These are phyloP conservation scores for Mesaphorura yosii DNA, from an alignment of 1,140 invertebrate species.

Conservation along the genomic window DNA sequence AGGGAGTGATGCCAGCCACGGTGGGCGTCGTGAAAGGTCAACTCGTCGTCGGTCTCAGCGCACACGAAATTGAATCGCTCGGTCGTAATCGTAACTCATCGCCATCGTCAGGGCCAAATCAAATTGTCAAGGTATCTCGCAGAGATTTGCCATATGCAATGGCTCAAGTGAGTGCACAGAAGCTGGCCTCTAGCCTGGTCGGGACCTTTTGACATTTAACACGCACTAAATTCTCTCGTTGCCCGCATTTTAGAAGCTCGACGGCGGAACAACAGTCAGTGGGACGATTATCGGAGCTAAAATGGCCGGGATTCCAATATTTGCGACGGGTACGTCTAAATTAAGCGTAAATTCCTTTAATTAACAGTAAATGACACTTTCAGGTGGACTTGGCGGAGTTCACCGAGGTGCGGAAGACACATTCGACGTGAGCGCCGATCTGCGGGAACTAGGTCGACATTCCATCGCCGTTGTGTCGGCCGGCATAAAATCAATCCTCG, in stretches of 20 bases:
- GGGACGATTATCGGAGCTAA: slow-evolving; percentile 80
- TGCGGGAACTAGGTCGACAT: slow-evolving; percentile 66
- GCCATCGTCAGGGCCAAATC: not conserved
- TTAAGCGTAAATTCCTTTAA: not conserved
- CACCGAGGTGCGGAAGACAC: slow-evolving; percentile 72
- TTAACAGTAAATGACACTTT: slow-evolving; percentile 4
- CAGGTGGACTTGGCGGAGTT: slow-evolving; percentile 79
- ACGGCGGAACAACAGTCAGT: slow-evolving; percentile 93
- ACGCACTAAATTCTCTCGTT: not conserved
- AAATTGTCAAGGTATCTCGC: slow-evolving; percentile 61
- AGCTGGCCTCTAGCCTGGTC: not conserved
- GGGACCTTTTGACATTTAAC: not conserved
- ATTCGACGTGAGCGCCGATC: slow-evolving; percentile 89
- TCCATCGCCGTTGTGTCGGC: slow-evolving; percentile 83
- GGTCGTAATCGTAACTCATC: slow-evolving; percentile 39
- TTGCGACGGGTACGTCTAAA: slow-evolving; percentile 67
- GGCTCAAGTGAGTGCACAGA: slow-evolving; percentile 49
- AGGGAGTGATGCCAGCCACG: slow-evolving; percentile 76
- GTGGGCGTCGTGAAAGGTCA: slow-evolving; percentile 62
- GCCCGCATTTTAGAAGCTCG: slow-evolving; percentile 44
- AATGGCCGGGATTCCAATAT: slow-evolving; percentile 69
- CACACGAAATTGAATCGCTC: slow-evolving; percentile 50
- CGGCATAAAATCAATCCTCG: slow-evolving; percentile 94
- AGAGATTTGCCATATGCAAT: slow-evolving; percentile 71
- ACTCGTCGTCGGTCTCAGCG: slow-evolving; percentile 64